Evolutionary conservation across 2,797 vertebrate species (phyloP), one percentile per base, ranked within the genome.

Genomic region (Anguilla pacifica): DNA sequence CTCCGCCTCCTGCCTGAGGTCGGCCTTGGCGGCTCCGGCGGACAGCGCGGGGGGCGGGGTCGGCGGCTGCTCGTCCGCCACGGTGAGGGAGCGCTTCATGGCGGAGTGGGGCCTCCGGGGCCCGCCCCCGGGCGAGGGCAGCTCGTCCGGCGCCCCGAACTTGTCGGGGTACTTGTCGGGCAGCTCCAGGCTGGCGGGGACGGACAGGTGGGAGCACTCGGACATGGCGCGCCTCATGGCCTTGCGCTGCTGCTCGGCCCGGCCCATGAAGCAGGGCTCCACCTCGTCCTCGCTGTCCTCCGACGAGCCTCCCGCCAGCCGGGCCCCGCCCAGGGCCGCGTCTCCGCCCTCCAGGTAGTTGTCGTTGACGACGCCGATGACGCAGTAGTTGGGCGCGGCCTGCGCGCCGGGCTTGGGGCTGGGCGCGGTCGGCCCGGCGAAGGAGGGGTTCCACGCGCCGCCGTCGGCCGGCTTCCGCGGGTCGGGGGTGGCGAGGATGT

Each of bases 221-320:
- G 98, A 99, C 97, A 99, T 97, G 0, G 98, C 98, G n/a, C 98
- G 96, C 15, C 97, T 94, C 96, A 99, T 97, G 0, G 96, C 97
- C 92, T 98, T 98, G 91, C 98, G 96, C 92, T 98, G 98, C 86
- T 96, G 96, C 83, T 97, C 95, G 46, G 94, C 95, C 86, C 96
- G 93, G 1, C 94, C 96, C 93, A 95, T 95, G 74, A 95, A 93
- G 87, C 94, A 96, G 0, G 95, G 95, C 87, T 93, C 88, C 17
- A 95, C 61, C 39, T 94, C 96, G 6, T 89, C 88, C 53, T 95
- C 94, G 0, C 94, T 94, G 2, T 97, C 97, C 59, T 96, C 97
- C 25, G 93, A 95, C 1, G 92, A 95, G 86, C 49, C 95, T 53
- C 92, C 90, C 0, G 94, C 92, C 25, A 91, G 53, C 1, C 91